phyloP scores from a whole-genome alignment of 1,140 invertebrate species.

The Brachionus asplanchnoidis region DNA sequence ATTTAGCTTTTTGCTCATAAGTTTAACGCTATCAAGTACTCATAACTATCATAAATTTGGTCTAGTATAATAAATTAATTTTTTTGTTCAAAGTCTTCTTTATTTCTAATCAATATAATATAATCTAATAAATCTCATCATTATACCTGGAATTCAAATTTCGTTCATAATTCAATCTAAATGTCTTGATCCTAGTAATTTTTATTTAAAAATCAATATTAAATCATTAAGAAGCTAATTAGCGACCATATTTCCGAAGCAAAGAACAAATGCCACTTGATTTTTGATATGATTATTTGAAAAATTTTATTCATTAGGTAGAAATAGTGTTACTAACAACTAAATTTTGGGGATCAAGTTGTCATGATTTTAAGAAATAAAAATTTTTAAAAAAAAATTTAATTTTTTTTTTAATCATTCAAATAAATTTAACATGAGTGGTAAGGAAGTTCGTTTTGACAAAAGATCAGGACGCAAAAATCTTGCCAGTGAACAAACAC shows the following conservation, averaged over 20 bases:
- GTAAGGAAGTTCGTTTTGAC: slow-evolving; percentile 1
- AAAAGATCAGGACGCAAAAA: not conserved
- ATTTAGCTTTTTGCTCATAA: not conserved
- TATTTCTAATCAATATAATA: no score
- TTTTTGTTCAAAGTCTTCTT: no score
- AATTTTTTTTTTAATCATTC: not conserved
- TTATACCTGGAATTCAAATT: no score
- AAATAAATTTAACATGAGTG: not conserved
- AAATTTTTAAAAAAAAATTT: not conserved
- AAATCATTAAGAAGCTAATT: no score
- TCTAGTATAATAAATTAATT: not conserved
- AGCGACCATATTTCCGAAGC: not conserved
- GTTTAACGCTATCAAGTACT: not conserved
- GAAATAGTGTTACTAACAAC: not conserved
- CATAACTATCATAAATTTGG: not conserved
- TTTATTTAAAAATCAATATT: no score
- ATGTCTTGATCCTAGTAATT: no score
- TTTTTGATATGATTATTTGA: no score
- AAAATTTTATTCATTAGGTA: not conserved
- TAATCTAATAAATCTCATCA: no score
- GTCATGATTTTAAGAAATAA: not conserved
- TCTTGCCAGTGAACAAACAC: not conserved
- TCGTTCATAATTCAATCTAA: no score
- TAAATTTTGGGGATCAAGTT: not conserved
- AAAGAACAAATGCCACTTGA: no score